These are phyloP conservation scores for Hoplostethus mediterraneus DNA, from an alignment of 2,797 vertebrate species.

Conservation along the genomic window DNA sequence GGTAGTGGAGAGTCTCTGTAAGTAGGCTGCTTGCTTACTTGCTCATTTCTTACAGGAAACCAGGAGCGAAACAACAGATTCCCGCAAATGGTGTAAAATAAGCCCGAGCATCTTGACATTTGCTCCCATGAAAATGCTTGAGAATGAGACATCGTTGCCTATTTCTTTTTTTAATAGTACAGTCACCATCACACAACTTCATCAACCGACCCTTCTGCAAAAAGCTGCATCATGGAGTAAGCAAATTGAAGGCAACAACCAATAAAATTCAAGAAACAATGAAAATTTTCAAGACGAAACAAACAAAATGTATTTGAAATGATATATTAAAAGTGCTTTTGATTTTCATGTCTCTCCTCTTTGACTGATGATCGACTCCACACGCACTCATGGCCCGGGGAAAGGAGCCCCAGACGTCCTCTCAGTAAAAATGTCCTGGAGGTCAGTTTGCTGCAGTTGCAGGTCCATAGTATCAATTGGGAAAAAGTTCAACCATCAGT, in stretches of 20 bases:
- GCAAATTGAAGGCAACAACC: constrained; percentile 88
- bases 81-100: constrained; percentile 42
- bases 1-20: constrained; percentile 11
- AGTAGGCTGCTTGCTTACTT: constrained; percentile 16
- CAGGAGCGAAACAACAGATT: constrained; percentile 19
- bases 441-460: constrained; percentile 86
- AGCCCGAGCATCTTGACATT: constrained; percentile 45
- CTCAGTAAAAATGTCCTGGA: constrained; percentile 88
- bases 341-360: constrained; percentile 88
- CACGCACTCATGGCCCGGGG: constrained; percentile 80
- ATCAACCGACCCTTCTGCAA: constrained; percentile 88
- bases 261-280: constrained; percentile 90
- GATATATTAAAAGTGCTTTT: constrained; percentile 93
- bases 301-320: constrained; percentile 91
- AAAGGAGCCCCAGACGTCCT: constrained; percentile 84
- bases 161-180: constrained; percentile 89
- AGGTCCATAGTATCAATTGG: constrained; percentile 86
- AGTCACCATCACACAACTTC: constrained; percentile 91
- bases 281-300: constrained; percentile 88
- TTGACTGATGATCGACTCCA: constrained; percentile 88
- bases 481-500: constrained; percentile 88
- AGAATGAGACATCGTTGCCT: constrained; percentile 87
- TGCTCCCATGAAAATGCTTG: constrained; percentile 81
- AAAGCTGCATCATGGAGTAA: constrained; percentile 89
- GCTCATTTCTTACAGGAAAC: constrained; percentile 21